A percentile compares a stretch with the other conserved stretches of the same genome.
Conservation (phyloP, 2,888 invertebrate species). For the Atherix ibis region DNA sequence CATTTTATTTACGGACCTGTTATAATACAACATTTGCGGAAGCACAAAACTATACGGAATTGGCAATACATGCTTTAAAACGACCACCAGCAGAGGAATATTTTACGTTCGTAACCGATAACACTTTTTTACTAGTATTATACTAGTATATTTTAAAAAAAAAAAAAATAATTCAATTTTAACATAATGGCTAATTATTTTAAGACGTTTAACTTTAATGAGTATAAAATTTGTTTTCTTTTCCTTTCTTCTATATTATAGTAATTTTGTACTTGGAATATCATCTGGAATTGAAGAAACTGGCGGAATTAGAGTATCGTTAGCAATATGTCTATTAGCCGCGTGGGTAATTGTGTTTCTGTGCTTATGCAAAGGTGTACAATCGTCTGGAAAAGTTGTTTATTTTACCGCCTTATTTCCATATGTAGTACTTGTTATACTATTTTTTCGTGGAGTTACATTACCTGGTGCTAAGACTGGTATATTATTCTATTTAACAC, state of each 20-base stretch:
- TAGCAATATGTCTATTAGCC: slow-evolving; percentile 56
- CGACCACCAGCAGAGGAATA: slow-evolving; percentile 58
- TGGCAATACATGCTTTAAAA: slow-evolving; percentile 40
- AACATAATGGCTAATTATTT: background rate
- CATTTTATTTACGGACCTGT: slow-evolving; percentile 46
- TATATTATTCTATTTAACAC: slow-evolving; percentile 62
- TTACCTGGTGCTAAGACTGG: slow-evolving; percentile 65
- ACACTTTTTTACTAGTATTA: background rate
- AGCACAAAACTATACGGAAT: slow-evolving; percentile 37
- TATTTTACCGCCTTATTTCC: slow-evolving; percentile 65
- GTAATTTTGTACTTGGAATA: slow-evolving; percentile 36
- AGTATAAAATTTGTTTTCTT: no score
- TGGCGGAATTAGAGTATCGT: slow-evolving; percentile 46
- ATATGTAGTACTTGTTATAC: slow-evolving; percentile 55
- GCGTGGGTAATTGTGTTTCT: slow-evolving; percentile 68
- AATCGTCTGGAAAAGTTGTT: slow-evolving; percentile 66
- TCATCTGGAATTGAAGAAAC: slow-evolving; percentile 61
- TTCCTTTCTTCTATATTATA: slow-evolving; percentile 19
- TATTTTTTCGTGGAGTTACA: slow-evolving; percentile 63
- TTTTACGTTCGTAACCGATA: slow-evolving; percentile 40
- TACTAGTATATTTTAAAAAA: background rate
- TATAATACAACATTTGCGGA: slow-evolving; percentile 41
- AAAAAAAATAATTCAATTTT: background rate
- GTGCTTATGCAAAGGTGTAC: slow-evolving; percentile 63
- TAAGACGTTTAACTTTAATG: background rate